Conservation (phyloP, 2,113 vertebrate species). For the Catharus bicknelli region DNA sequence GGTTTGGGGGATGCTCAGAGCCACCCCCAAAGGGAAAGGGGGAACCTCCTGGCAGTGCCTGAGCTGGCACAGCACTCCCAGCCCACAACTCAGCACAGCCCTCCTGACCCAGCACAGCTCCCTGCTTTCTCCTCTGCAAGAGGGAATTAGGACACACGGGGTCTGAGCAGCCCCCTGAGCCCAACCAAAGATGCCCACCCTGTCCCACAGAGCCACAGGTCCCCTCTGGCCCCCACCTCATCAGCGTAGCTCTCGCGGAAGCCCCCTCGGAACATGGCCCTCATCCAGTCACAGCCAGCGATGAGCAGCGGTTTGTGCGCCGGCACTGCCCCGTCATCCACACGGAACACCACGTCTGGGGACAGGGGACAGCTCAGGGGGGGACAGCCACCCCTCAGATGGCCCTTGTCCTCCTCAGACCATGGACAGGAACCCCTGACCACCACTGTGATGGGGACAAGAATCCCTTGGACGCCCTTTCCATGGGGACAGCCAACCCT, state of each 20-base stretch:
- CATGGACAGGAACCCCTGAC: not conserved
- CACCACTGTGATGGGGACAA: not conserved
- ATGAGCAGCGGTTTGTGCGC: slow-evolving; percentile 91
- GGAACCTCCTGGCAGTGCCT: not conserved
- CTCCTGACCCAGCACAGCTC: not conserved
- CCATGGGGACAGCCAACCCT: not conserved
- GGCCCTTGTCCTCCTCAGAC: not conserved
- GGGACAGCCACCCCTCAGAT: not conserved
- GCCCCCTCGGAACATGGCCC: slow-evolving; percentile 89
- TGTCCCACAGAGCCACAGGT: not conserved
- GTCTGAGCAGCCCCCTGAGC: not conserved
- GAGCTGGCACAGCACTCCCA: not conserved
- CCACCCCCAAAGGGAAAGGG: not conserved
- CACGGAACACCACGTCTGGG: slow-evolving; percentile 85
- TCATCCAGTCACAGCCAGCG: slow-evolving; percentile 92
- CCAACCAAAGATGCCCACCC: not conserved
- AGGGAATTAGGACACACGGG: fast-evolving
- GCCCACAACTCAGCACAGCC: not conserved
- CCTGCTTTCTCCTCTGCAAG: not conserved
- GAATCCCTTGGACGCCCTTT: not conserved
- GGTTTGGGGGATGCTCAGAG: not conserved
- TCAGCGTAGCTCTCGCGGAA: slow-evolving; percentile 87
- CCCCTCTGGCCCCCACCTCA: slow-evolving; percentile 71
- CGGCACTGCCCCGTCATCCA: slow-evolving; percentile 84
- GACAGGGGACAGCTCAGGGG: not conserved